Base-by-base conservation (phyloP, 2,888 invertebrate genomes). In the Scotopteryx bipunctaria region DNA sequence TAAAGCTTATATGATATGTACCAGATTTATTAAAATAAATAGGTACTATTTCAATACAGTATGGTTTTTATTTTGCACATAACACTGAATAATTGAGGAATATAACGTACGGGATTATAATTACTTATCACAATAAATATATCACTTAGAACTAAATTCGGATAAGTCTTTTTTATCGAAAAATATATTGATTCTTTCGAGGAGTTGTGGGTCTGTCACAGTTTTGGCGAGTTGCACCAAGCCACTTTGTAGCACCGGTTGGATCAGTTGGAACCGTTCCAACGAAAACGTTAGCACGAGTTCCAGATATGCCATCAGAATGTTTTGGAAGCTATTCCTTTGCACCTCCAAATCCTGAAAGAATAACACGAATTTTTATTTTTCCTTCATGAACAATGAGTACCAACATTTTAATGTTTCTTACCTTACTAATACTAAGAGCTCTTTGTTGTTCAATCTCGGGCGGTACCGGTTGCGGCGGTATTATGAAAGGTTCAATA, bases 371-470 rank as follows among this genome's bases (percentile, higher is more conserved):
- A n/a, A 9, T 15, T 43, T 15, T 25, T 21, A 33, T 16, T 19
- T 27, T 21, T 2, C 15, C 13, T 16, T 5, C 1, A 74, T 67
- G 1, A 27, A 47, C 13, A 25, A 29, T 17, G 0, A 31, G n/a
- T 4, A 16, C 17, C 37, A 5, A n/a, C 13, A 1, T 8, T 5
- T 31, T 27, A 9, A 17, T 19, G 16, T 17, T 11, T 17, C 74
- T 79, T 83, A 95, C 97, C 92, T 96, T 97, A 59, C 94, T 93
- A 55, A 97, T 95, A 68, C 97, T 96, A 37, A 94, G 91, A 43
- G 94, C 93, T 63, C 96, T 92, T 73, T 97, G 96, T 65, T 95
- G 94, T 69, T 96, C 96, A 46, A 97, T 95, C 81, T 96, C 96
- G 0, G 95, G 94, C 2, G 95, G 95, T 3, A 95, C 93, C 1